Conservation (phyloP, 2,797 vertebrate genomes). For the Oophaga sylvatica region DNA sequence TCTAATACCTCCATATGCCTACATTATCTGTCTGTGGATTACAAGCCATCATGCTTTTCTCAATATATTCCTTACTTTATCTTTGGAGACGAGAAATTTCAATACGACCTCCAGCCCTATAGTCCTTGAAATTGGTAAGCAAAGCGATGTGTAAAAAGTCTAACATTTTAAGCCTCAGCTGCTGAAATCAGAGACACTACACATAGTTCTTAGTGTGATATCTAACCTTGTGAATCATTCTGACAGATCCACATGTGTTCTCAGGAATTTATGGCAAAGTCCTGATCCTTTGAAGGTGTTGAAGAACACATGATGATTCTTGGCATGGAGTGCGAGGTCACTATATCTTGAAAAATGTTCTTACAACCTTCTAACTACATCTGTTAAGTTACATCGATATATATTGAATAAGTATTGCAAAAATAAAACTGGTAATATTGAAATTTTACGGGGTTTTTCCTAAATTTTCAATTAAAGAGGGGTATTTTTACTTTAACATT, state of each 20-base stretch:
- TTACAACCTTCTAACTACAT: background rate
- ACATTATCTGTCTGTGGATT: background rate
- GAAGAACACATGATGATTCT: background rate
- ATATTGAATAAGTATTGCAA: no score
- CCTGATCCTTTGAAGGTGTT: background rate
- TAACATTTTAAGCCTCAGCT: constrained; percentile 32
- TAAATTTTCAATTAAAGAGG: no score
- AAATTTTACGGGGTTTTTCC: no score
- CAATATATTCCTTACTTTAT: background rate
- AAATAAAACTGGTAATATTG: no score
- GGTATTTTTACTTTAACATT: no score
- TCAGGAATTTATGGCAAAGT: background rate
- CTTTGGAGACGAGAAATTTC: background rate
- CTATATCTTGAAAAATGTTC: background rate
- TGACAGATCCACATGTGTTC: constrained; percentile 31
- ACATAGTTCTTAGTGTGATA: constrained; percentile 30
- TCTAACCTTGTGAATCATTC: constrained; percentile 37
- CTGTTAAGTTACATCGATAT: no score
- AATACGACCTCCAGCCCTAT: no score
- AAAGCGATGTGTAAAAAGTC: background rate
- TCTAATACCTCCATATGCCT: background rate
- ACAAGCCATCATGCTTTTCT: background rate
- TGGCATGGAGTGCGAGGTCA: background rate
- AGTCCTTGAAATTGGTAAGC: constrained; percentile 12
- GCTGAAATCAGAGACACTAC: background rate